Conservation (phyloP, 2,797 vertebrate species). For the Numenius phaeopus region DNA sequence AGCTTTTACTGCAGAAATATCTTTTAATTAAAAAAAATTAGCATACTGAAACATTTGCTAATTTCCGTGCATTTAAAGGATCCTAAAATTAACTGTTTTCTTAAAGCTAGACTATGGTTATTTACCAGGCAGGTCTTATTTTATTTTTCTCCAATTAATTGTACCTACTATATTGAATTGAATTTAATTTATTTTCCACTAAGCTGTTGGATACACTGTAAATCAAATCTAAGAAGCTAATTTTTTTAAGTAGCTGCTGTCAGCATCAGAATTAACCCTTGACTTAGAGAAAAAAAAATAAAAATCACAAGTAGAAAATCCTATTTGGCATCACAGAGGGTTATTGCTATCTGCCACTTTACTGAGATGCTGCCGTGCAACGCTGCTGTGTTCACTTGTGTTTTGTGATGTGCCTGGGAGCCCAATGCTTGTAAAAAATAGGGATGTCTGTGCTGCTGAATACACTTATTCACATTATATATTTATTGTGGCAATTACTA, state of each 20-base stretch:
- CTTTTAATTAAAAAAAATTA: constrained; percentile 87
- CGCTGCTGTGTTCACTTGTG: neutral
- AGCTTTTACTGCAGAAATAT: constrained; percentile 86
- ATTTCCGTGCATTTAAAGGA: constrained; percentile 77
- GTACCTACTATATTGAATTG: constrained; percentile 41
- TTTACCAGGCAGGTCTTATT: constrained; percentile 64
- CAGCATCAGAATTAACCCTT: constrained; percentile 55
- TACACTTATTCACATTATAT: neutral
- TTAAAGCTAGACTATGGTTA: constrained; percentile 68
- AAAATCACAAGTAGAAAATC: neutral
- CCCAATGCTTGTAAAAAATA: neutral
- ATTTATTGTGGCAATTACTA: neutral
- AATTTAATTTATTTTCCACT: constrained; percentile 46
- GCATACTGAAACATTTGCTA: constrained; percentile 83
- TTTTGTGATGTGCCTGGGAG: constrained; percentile 11
- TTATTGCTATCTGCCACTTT: neutral
- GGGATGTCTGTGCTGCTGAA: neutral
- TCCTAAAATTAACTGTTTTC: constrained; percentile 78
- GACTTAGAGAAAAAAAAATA: neutral
- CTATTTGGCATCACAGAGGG: neutral
- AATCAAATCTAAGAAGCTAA: constrained; percentile 68
- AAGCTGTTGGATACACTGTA: constrained; percentile 46
- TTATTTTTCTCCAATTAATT: constrained; percentile 64
- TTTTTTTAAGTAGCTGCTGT: constrained; percentile 62
- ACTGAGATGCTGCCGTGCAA: neutral